phyloP scores from a whole-genome alignment of 2,113 vertebrate genomes.

The Melozone crissalis region DNA sequence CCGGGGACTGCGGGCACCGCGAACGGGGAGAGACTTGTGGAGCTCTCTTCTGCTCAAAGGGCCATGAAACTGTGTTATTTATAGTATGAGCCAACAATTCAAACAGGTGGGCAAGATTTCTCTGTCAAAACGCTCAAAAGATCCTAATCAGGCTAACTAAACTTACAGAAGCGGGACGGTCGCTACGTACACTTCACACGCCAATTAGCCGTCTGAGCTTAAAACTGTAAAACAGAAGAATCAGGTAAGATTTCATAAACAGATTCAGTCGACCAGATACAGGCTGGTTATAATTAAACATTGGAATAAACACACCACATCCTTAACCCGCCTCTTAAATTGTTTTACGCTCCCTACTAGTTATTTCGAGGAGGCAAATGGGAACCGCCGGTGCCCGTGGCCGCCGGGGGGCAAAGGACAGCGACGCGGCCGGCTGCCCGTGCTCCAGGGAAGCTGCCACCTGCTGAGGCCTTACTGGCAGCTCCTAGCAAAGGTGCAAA shows the following conservation, averaged over 20 bases:
- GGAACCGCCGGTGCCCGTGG: fast-evolving
- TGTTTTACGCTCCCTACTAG: fast-evolving
- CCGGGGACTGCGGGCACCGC: fast-evolving
- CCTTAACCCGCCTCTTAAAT: fast-evolving
- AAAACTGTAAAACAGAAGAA: neutral
- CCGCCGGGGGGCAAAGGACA: neutral
- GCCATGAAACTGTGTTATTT: neutral
- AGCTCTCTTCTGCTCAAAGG: neutral
- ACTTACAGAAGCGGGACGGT: neutral
- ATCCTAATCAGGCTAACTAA: neutral
- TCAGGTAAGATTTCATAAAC: neutral
- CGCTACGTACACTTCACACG: neutral
- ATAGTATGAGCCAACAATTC: neutral
- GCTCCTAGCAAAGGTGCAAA: neutral
- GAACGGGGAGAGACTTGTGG: fast-evolving
- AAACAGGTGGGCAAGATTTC: neutral
- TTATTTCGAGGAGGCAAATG: neutral
- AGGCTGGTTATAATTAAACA: neutral
- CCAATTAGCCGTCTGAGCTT: neutral
- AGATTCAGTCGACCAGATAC: neutral
- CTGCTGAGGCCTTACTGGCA: neutral
- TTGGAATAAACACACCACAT: neutral
- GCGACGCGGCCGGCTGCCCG: fast-evolving
- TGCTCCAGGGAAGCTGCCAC: neutral
- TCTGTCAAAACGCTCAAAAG: neutral